These are phyloP conservation scores for Unio pictorum DNA, from an alignment of 2,888 invertebrate genomes.

Conservation along the genomic window DNA sequence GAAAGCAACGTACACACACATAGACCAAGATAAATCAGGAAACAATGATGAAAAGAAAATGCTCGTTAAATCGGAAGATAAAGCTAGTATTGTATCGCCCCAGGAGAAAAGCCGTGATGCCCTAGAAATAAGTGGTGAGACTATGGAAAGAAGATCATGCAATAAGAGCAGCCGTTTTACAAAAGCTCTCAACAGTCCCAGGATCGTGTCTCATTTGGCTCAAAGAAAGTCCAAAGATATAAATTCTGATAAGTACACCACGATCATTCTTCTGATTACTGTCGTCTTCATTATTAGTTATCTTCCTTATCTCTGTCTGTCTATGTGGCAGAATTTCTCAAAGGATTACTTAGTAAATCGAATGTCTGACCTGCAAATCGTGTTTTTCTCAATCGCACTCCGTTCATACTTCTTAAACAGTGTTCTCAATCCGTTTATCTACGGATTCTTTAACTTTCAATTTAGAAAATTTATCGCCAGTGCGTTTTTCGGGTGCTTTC, in stretches of 20 bases:
- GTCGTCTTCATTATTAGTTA: conserved; percentile 28
- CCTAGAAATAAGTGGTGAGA: too few species aligned
- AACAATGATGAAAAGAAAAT: too few species aligned
- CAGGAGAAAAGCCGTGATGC: too few species aligned
- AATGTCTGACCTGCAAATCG: conserved; percentile 11
- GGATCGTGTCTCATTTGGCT: too few species aligned
- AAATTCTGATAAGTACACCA: conserved; percentile 36
- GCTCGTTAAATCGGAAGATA: too few species aligned
- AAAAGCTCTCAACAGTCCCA: too few species aligned
- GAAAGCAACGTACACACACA: too few species aligned
- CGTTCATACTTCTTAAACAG: conserved; percentile 26
- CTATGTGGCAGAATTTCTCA: conserved; percentile 18
- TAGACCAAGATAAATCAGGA: too few species aligned
- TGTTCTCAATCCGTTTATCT: conserved; percentile 24
- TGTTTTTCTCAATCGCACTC: conserved; percentile 19
- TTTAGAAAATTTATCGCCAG: conserved; percentile 13
- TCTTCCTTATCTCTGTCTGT: conserved; percentile 23
- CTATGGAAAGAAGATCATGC: too few species aligned
- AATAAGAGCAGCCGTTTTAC: too few species aligned
- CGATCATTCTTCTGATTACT: conserved; percentile 28
- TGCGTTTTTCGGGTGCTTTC: too few species aligned
- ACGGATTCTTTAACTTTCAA: conserved; percentile 29
- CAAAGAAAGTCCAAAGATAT: conserved; percentile 7
- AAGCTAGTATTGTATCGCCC: too few species aligned
- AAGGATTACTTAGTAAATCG: conserved; percentile 16